Base-by-base conservation (phyloP, 2,888 invertebrate genomes). In the Synergus umbraculus region DNA sequence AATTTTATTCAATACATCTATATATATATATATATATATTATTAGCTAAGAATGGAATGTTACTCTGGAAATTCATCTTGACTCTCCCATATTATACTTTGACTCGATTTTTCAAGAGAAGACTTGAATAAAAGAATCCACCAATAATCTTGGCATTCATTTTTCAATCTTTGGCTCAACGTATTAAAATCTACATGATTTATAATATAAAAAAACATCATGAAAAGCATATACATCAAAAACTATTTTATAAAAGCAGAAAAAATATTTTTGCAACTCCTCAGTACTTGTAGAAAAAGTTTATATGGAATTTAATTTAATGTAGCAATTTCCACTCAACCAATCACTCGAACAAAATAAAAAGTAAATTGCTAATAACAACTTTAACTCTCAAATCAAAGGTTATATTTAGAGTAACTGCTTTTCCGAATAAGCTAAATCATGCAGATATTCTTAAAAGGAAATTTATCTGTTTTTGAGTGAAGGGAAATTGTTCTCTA, bases 1-100 rank as follows among this genome's bases (percentile, higher is more conserved):
- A 49, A 15, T 46, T 69, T 69, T 69, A 46, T n/a, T 49, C 15
- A 46, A 12, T 49, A 22, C 49, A 49, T 37, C 49, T 49, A 69
- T 49, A n/a, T n/a, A n/a, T n/a, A n/a, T n/a, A n/a, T n/a, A n/a
- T n/a, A n/a, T n/a, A n/a, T n/a, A n/a, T n/a, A 29, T 22, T 46
- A 22, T 2, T 29, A 29, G 22, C 43, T 43, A 66, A 66, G 44
- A 66, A 43, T 43, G 43, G 43, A 49, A 44, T 69, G 15, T 49
- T 69, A 46, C 29, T 49, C 69, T 15, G 13, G 29, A 13, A 49
- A 69, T 69, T 69, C 46, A 44, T 69, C 15, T 46, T 49, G 8
- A 46, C 29, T 49, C 44, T 43, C 9, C 43, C 46, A 46, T 46
- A 46, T 46, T 12, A n/a, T 18, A 58, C 58, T 58, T 58, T 58